phyloP scores from a whole-genome alignment of 2,113 vertebrate species.

The Falco punctatus region DNA sequence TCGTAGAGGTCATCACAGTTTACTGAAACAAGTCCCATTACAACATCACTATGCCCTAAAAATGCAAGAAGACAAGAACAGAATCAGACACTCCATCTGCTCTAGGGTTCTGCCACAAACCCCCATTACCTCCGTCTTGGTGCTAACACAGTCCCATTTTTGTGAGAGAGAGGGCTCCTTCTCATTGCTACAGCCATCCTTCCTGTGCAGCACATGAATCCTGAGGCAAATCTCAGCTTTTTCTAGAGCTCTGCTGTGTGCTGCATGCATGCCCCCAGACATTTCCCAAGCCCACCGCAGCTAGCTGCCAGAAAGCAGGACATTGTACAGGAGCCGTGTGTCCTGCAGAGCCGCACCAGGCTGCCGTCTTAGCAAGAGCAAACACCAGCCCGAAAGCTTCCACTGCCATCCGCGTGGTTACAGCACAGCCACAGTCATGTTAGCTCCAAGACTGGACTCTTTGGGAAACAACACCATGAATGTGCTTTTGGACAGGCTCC shows the following conservation, averaged over 20 bases:
- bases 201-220: neutral
- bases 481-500: neutral
- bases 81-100: neutral
- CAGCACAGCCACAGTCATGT: neutral
- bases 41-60: constrained; percentile 91
- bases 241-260: neutral
- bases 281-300: rapidly evolving
- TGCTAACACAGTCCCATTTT: neutral
- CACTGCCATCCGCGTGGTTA: neutral
- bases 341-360: neutral
- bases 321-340: neutral
- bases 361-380: neutral
- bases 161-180: neutral
- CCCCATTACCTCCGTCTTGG: neutral
- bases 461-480: neutral
- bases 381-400: neutral
- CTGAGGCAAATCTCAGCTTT: neutral
- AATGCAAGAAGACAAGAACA: neutral
- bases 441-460: neutral
- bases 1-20: constrained; percentile 80
- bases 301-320: neutral
- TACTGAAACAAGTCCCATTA: constrained; percentile 91
- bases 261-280: neutral
- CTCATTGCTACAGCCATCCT: neutral
- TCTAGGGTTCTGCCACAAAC: neutral